A percentile compares a stretch with the other conserved stretches of the same genome.
These are phyloP conservation scores for Apodemus sylvaticus DNA, from an alignment of 2,113 vertebrate species.

Conservation along the genomic window DNA sequence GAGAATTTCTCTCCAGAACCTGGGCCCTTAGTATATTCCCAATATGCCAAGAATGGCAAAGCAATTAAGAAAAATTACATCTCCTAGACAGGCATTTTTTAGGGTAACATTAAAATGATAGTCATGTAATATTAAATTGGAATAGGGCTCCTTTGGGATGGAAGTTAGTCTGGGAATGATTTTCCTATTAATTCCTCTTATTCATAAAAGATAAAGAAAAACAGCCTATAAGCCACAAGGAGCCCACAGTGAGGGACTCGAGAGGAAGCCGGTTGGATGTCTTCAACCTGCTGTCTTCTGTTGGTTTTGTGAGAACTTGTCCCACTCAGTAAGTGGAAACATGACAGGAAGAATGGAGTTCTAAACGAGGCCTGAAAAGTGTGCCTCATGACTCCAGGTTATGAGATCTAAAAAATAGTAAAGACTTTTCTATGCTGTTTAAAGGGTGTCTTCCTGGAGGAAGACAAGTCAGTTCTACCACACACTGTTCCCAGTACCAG, in stretches of 20 bases:
- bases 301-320: conserved; percentile 58
- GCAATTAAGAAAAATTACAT: neutral
- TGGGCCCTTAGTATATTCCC: neutral
- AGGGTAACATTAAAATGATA: conserved; percentile 39
- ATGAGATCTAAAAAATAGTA: neutral
- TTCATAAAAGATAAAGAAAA: conserved; percentile 59
- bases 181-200: conserved; percentile 46
- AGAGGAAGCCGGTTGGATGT: neutral
- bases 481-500: neutral
- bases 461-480: conserved; percentile 17
- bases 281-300: neutral
- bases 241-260: neutral
- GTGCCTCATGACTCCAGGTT: neutral
- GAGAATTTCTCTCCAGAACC: neutral
- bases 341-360: conserved; percentile 21
- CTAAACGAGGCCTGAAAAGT: conserved; percentile 57
- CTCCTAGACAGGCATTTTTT: neutral
- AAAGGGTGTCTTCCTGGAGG: conserved; percentile 10
- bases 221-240: neutral
- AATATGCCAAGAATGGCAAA: neutral
- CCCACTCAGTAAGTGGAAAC: conserved; percentile 30
- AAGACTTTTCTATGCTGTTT: neutral
- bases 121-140: neutral
- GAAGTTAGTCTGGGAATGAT: conserved; percentile 34
- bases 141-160: conserved; percentile 9